Base-by-base conservation (phyloP, 2,888 invertebrate species). In the Plusia festucae region DNA sequence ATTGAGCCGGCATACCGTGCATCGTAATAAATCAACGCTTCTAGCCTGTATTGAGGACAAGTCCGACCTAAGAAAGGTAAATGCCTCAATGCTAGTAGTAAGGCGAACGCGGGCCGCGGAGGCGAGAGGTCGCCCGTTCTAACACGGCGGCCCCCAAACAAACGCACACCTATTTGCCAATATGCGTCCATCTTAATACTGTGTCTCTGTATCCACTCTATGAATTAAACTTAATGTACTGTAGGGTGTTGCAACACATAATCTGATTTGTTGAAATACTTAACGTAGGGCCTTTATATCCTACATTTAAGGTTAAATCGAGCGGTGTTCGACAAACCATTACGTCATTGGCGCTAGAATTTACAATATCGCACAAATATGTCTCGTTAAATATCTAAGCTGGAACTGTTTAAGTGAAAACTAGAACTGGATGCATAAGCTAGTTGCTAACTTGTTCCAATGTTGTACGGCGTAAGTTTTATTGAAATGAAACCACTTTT, bases 51-150 rank as follows among this genome's bases (percentile, higher is more conserved):
- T 92, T 93, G 93, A 93, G 94, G 93, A 93, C 94, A 94, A 89
- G 89, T 88, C 88, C 88, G 89, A 92, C 91, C 93, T 93, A 93
- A 92, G 93, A 93, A 93, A 93, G 93, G 93, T 93, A 93, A 93
- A 93, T 92, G 90, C 92, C 86, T 93, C 91, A 93, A 93, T 92
- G 92, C 89, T 91, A 88, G 89, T 91, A 89, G 89, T 85, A 85
- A 78, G 81, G 83, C 85, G 87, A 87, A 85, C 85, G 87, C 82
- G 76, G 81, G 80, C 68, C 68, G 84, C 85, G 87, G 85, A 89
- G 89, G 88, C 91, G 90, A 90, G 93, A 94, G 93, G 93, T 92
- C 92, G 91, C 82, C 91, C 93, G 87, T 89, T 93, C 92, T 90
- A 91, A 89, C 88, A 84, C 85, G 88, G 86, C 86, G 91, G 87